A percentile compares a stretch with the other conserved stretches of the same genome.
These are phyloP conservation scores for Phalloptychus januarius DNA, from an alignment of 2,797 vertebrate genomes.

Conservation along the genomic window DNA sequence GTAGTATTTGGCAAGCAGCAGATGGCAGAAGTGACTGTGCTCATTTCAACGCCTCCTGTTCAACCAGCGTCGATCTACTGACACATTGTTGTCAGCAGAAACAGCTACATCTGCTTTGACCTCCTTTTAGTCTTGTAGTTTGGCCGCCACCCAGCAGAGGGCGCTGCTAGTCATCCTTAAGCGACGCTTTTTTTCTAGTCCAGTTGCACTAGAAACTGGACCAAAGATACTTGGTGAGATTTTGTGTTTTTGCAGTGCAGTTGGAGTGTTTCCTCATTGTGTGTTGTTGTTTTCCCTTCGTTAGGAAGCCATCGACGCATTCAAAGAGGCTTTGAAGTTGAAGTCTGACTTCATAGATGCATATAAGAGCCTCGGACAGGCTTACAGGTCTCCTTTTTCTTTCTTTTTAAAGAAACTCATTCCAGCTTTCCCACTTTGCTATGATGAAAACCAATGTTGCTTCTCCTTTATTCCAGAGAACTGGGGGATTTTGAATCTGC, in stretches of 20 bases:
- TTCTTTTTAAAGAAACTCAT: not conserved
- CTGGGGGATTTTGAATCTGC: constrained; percentile 96
- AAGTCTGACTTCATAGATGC: constrained; percentile 97
- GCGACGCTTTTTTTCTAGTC: no score
- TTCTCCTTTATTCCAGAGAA: constrained; percentile 80
- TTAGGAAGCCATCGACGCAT: constrained; percentile 96
- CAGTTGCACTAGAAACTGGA: no score
- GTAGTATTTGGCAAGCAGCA: not conserved
- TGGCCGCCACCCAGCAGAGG: no score
- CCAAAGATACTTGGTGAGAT: no score
- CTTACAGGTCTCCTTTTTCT: constrained; percentile 86
- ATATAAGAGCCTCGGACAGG: constrained; percentile 96
- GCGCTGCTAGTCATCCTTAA: no score
- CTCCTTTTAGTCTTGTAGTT: no score
- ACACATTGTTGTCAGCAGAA: not conserved
- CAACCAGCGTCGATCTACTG: not conserved
- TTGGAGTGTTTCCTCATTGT: not conserved
- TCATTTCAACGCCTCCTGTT: not conserved
- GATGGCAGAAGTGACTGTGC: not conserved
- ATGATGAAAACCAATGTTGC: not conserved
- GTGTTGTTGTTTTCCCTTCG: constrained; percentile 19
- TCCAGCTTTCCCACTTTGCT: not conserved
- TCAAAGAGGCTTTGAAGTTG: constrained; percentile 95
- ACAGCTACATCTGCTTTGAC: no score
- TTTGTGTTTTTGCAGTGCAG: no score